Base-by-base conservation (phyloP, 2,888 invertebrate species). In the Hirtodrosophila duncani region DNA sequence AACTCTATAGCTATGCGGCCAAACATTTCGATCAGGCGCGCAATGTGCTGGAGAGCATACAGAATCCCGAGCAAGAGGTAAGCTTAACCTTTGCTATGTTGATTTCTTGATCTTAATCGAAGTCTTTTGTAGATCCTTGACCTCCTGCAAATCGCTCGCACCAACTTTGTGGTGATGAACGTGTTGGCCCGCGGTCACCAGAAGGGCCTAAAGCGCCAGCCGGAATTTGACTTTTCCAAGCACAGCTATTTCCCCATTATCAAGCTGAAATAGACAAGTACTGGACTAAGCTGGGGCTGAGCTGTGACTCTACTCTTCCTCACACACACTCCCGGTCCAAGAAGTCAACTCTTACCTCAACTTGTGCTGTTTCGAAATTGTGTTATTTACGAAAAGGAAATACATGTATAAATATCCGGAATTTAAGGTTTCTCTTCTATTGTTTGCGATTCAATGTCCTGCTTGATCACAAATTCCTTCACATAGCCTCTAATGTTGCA, bases 131-230 rank as follows among this genome's bases (percentile, higher is more conserved):
- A 95, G 93, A 91, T 94, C 52, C 88, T 89, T 17, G 93, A 94
- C 83, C 90, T 98, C 62, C 88, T 97, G 37, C 95, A 94, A 88
- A 93, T 98, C 64, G 93, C 95, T 26, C 98, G 98, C 89, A 97
- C 96, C 0, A 99, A 99, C 89, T 97, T 96, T 85, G 93, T 99
- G 67, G 98, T 98, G 8, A 90, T 97, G 87, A 97, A 97, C 87
- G 88, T 99, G 52, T 87, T 98, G 61, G 94, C 95, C 0, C 95
- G 95, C 56, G 98, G 98, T 5, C 97, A 98, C 86, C 96, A 95
- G 85, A 92, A 93, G 77, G 96, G 96, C 59, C 93, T 94, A 0
- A 91, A 91, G 51, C 91, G 91, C 11, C 93, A 95, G 6, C 96
- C 97, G 0, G 93, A 95, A 68, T 98, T 98, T 86, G 97, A 97